A percentile compares a stretch with the other conserved stretches of the same genome.
Evolutionary conservation across 2,797 vertebrate species (phyloP).

Genomic region (Enteromius paludinosus): DNA sequence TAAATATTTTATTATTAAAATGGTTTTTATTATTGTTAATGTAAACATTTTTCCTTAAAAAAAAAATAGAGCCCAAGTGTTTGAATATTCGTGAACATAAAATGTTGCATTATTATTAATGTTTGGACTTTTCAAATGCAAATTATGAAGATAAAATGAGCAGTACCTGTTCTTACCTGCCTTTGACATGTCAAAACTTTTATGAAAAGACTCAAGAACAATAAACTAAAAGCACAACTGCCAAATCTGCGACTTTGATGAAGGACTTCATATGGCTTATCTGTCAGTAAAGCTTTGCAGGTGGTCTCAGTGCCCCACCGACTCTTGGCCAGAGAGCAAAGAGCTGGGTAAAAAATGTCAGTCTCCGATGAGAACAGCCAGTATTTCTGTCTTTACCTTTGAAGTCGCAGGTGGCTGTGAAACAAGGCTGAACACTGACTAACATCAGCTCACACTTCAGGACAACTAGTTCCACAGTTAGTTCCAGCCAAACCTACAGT

Average conservation of each 20-base stretch:
- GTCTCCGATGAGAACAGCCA: not conserved
- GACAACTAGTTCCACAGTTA: not conserved
- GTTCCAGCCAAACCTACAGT: not conserved
- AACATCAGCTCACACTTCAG: constrained; percentile 3
- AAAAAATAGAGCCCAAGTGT: not conserved
- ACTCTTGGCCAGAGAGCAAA: not conserved
- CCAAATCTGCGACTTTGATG: not conserved
- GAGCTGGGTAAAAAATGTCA: not conserved
- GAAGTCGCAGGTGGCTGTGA: constrained; percentile 29
- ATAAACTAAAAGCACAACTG: not conserved
- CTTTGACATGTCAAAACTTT: not conserved
- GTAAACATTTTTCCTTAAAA: no score
- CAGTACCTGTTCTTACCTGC: no score
- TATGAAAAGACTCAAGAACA: not conserved
- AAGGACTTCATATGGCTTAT: not conserved
- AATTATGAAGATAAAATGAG: not conserved
- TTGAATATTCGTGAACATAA: not conserved
- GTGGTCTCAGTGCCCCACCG: constrained; percentile 17
- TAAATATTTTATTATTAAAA: not conserved
- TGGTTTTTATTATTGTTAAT: not conserved
- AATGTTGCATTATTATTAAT: not conserved
- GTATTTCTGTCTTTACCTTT: constrained; percentile 25
- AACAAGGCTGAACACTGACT: not conserved
- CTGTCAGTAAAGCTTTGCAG: constrained; percentile 14
- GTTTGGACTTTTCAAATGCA: not conserved